phyloP scores from a whole-genome alignment of 2,888 invertebrate genomes.

The Heteromyza rotundicornis region DNA sequence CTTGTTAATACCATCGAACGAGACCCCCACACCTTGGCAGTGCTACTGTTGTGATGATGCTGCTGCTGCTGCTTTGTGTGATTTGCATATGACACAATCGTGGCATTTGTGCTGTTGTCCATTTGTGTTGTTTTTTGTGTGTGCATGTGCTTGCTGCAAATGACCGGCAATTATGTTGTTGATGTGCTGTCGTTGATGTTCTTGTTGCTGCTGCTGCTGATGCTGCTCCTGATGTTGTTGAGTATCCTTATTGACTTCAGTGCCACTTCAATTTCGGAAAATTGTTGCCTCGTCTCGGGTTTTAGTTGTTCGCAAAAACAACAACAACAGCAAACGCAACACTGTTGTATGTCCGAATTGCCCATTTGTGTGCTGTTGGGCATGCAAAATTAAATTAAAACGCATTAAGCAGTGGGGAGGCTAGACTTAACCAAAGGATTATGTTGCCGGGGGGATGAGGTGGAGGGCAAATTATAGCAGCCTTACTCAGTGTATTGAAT shows the following conservation, averaged over 20 bases:
- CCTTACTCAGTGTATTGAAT: too few species aligned
- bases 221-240: constrained; percentile 35
- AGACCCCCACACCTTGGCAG: background rate
- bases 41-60: constrained; percentile 32
- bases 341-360: constrained; percentile 31
- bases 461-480: too few species aligned
- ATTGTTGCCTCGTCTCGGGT: constrained; percentile 18
- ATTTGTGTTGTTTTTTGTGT: constrained; percentile 4
- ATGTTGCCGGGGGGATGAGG: too few species aligned
- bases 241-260: constrained; percentile 52
- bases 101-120: constrained; percentile 10
- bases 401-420: too few species aligned
- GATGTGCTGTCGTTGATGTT: constrained; percentile 15
- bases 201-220: constrained; percentile 18
- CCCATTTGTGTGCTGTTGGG: constrained; percentile 39
- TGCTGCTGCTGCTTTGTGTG: constrained; percentile 21
- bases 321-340: constrained; percentile 19
- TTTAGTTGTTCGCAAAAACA: constrained; percentile 9
- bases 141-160: constrained; percentile 37
- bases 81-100: too few species aligned
- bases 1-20: background rate
- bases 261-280: constrained; percentile 37
- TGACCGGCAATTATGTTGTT: constrained; percentile 56
- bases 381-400: constrained; percentile 56
- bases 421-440: too few species aligned